Conservation (phyloP, 2,888 invertebrate genomes). For the Osmoderma eremita region DNA sequence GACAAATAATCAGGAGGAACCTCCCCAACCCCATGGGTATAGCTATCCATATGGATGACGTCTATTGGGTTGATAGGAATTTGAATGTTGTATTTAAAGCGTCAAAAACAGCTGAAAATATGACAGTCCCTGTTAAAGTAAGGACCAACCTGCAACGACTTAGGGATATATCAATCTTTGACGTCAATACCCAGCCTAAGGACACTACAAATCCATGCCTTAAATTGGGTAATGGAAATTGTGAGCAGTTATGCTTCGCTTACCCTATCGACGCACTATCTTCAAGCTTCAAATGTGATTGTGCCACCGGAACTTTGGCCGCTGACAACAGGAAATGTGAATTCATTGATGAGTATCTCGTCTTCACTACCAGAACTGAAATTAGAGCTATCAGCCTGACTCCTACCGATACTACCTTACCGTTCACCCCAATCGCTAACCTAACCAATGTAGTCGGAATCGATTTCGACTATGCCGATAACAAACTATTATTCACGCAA, state of each 20-base stretch:
- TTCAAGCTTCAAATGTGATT: constrained; percentile 82
- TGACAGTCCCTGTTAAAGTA: constrained; percentile 74
- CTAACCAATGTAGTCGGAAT: constrained; percentile 94
- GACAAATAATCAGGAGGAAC: constrained; percentile 85
- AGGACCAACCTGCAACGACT: constrained; percentile 86
- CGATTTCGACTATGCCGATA: constrained; percentile 92
- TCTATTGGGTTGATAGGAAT: constrained; percentile 96
- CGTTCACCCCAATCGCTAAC: constrained; percentile 86
- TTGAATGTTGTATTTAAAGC: constrained; percentile 84
- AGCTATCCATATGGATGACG: constrained; percentile 82
- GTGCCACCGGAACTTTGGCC: constrained; percentile 85
- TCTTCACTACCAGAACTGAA: constrained; percentile 94
- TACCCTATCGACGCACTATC: constrained; percentile 75
- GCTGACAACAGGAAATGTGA: constrained; percentile 74
- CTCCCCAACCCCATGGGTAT: constrained; percentile 95
- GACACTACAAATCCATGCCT: constrained; percentile 86
- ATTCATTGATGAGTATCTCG: constrained; percentile 86
- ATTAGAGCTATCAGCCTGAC: constrained; percentile 91
- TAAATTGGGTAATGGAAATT: constrained; percentile 81
- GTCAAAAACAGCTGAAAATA: constrained; percentile 79
- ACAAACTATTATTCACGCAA: constrained; percentile 90
- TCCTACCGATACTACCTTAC: constrained; percentile 81
- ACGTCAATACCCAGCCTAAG: constrained; percentile 85
- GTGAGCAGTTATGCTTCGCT: constrained; percentile 96
- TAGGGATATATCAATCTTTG: constrained; percentile 91